Base-by-base conservation (phyloP, 2,797 vertebrate genomes). In the Yasuhikotakia modesta region DNA sequence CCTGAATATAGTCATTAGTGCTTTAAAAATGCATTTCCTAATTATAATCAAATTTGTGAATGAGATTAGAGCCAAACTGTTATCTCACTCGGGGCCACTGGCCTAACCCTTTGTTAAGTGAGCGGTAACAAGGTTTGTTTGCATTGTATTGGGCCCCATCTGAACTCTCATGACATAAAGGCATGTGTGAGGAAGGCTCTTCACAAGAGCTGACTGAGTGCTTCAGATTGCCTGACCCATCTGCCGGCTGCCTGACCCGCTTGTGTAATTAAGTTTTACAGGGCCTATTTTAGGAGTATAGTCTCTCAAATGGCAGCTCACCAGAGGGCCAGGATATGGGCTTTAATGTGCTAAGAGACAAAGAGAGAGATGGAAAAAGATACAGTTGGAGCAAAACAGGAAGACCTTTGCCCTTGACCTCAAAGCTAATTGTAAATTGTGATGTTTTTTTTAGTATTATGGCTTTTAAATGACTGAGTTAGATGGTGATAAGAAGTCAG, bases 191-290 rank as follows among this genome's bases (percentile, higher is more conserved):
- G 79, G 74, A 81, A 79, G 45, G 22, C 63, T 70, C 76, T 53
- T 65, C 16, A 78, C 30, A 11, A 67, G 80, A 78, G 57, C 75
- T 64, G 69, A 67, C 60, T 50, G 58, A 61, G 66, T 73, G 70
- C 55, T 69, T 61, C 24, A 74, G 53, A 74, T 45, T 70, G 39
- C 66, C 43, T 39, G 80, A 81, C 80, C 80, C 68, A 46, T 74
- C 66, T 71, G 52, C 68, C 10, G 72, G 72, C 76, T 70, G 75
- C 68, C 70, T 69, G 81, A 85, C 83, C 79, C 22, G 57, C 58
- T 48, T 70, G 81, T 82, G 83, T 85, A 82, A 85, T 85, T 85
- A 85, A 81, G 68, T 70, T 85, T 78, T 81, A 73, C 79, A 46
- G 76, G 72, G 57, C 68, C 76, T 85, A 85, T 81, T 82, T 79